Evolutionary conservation across 2,888 invertebrate species (phyloP), one percentile per base, ranked within the genome.

Genomic region (Archips xylosteana): DNA sequence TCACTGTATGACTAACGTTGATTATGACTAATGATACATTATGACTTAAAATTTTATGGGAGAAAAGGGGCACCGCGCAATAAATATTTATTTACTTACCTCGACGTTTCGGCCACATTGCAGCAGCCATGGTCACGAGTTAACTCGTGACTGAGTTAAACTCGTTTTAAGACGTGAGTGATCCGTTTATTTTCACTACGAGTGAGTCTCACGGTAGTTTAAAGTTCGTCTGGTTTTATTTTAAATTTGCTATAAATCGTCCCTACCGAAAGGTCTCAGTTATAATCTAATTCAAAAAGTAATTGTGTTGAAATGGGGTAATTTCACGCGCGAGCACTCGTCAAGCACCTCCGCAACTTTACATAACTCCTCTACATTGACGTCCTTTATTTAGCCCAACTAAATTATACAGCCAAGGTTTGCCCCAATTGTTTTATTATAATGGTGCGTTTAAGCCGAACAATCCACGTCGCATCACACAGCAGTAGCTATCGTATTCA

Each of bases 211-310:
- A n/a, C n/a, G n/a, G n/a, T n/a, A n/a, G n/a, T n/a, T n/a, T n/a
- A n/a, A n/a, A n/a, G n/a, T n/a, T n/a, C n/a, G 13, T 5, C 2
- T 23, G 34, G n/a, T 36, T 49, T 64, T 61, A 2, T 45, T 54
- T 51, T 61, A 36, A 54, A 54, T 23, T 72, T 45, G 54, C 36
- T 4, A 32, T 51, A 66, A 71, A 34, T 60, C 36, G 59, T 39
- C 45, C 23, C 34, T 32, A 8, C 34, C 42, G 13, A 36, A 12
- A 42, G 49, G 65, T 13, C 63, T 54, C 67, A 49, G 67, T 68
- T 72, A 72, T 72, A 72, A 67, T 39, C 57, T 57, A 67, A 72
- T 72, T 62, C 72, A 47, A 62, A 67, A 63, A 72, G 72, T 68
- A 72, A 72, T 72, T 67, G 72, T 62, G 36, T 47, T 13, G 67